Conservation (phyloP, 2,888 invertebrate genomes). For the Drosophila fulvimacula region DNA sequence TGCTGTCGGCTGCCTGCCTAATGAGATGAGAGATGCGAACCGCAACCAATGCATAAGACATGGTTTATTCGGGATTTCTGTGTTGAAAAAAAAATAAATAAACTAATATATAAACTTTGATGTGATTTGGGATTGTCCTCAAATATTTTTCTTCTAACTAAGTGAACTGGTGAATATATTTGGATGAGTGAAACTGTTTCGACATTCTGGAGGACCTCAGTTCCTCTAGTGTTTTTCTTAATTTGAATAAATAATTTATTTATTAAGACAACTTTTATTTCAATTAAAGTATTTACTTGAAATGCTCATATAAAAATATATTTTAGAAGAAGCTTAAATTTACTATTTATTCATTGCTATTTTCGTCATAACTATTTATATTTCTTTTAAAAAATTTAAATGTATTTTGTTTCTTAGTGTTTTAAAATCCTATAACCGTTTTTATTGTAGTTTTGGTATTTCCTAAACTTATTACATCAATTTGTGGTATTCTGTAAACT, state of each 20-base stretch:
- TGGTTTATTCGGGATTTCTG: conserved; percentile 40
- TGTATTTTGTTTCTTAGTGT: background rate
- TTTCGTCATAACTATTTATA: background rate
- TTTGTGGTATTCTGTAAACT: background rate
- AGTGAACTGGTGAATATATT: background rate
- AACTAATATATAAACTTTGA: conserved; percentile 15
- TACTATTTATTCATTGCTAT: background rate
- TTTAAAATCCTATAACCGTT: background rate
- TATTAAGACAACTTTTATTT: too few relatives aligned
- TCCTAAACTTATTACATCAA: conserved; percentile 17
- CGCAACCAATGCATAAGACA: conserved; percentile 42
- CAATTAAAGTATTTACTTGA: background rate
- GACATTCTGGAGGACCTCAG: background rate
- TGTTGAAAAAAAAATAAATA: background rate
- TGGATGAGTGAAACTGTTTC: background rate
- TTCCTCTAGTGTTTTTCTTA: background rate
- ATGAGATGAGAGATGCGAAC: conserved; percentile 60
- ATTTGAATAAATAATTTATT: too few relatives aligned
- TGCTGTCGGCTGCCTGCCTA: conserved; percentile 45
- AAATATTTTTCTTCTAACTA: background rate
- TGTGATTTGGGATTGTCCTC: background rate
- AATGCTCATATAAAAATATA: background rate
- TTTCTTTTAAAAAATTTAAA: too few relatives aligned
- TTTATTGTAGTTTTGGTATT: background rate
- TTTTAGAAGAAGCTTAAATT: background rate